These are phyloP conservation scores for Hydrochoerus hydrochaeris DNA, from an alignment of 2,113 vertebrate genomes.

Conservation along the genomic window DNA sequence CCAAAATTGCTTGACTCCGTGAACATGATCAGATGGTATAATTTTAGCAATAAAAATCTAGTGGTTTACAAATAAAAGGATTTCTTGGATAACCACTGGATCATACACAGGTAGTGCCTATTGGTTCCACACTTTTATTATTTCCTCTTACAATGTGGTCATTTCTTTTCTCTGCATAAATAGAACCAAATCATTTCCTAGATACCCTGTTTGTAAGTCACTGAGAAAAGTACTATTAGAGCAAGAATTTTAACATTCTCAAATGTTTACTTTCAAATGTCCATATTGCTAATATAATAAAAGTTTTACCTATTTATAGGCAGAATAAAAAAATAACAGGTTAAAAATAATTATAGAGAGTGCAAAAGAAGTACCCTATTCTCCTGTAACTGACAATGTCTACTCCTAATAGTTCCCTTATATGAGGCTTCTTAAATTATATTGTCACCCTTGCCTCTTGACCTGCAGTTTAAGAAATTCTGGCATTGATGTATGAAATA, in stretches of 20 bases:
- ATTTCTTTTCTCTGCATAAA: conserved; percentile 12
- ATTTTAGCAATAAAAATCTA: conserved; percentile 29
- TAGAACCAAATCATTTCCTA: neutral
- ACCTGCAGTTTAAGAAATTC: conserved; percentile 68
- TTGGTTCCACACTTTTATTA: neutral
- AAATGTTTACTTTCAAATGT: conserved; percentile 30
- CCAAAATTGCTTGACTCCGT: neutral
- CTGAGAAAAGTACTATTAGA: neutral
- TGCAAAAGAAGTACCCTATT: neutral
- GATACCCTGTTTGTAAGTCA: neutral
- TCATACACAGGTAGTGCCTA: neutral
- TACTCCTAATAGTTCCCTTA: neutral
- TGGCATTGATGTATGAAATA: conserved; percentile 80
- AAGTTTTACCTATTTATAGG: neutral
- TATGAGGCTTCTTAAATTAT: conserved; percentile 56
- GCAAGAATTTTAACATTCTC: neutral
- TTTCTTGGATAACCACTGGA: neutral
- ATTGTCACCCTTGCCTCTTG: conserved; percentile 56
- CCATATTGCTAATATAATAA: neutral
- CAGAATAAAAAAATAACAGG: neutral
- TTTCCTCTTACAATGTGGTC: neutral
- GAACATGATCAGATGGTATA: neutral
- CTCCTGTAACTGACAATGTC: neutral
- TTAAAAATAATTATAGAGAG: neutral
- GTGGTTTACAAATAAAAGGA: neutral